Base-by-base conservation (phyloP, 2,113 vertebrate genomes). In the Megaleporinus macrocephalus region DNA sequence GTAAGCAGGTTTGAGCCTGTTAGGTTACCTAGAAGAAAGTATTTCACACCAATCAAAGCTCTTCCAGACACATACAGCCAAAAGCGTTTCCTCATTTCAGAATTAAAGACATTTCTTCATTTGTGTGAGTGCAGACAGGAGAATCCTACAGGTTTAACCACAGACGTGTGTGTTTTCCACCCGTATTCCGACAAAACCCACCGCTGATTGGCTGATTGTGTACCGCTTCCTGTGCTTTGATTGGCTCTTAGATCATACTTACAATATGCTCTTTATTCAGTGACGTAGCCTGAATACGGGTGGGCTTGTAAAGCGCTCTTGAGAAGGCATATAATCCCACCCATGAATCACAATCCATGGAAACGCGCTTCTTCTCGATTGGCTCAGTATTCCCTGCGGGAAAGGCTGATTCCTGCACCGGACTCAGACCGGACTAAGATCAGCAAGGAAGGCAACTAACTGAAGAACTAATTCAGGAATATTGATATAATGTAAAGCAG, bases 401-500 rank as follows among this genome's bases (percentile, higher is more conserved):
- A 69, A 7, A 41, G 66, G 20, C 30, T 69, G 30, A 69, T 41
- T 41, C 20, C 30, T n/a, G 69, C 5, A 33, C 33, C 14, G 70
- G 51, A 26, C 49, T 51, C 49, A 51, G 49, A 51, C 49, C 4
- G 76, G 41, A 18, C 53, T 15, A 61, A 73, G 33, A n/a, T 44
- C 20, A 62, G 15, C 66, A 30, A 41, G 5, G 41, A 36, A 33
- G 12, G 57, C 29, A 72, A 62, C 22, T 75, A 72, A 72, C 27
- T 79, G 51, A 47, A 24, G 65, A 75, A 62, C 63, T 51, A 70
- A 69, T 51, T 41, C 26, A 72, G n/a, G 3, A n/a, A n/a, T 29
- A 2, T 14, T 5, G 59, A 26, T 29, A 61, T 47, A 9, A 70
- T 82, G 41, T 76, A 76, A 59, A 61, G 30, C 20, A 69, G 47